Evolutionary conservation across 2,797 vertebrate genomes (phyloP).

Genomic region (Odontamblyopus rebecca): DNA sequence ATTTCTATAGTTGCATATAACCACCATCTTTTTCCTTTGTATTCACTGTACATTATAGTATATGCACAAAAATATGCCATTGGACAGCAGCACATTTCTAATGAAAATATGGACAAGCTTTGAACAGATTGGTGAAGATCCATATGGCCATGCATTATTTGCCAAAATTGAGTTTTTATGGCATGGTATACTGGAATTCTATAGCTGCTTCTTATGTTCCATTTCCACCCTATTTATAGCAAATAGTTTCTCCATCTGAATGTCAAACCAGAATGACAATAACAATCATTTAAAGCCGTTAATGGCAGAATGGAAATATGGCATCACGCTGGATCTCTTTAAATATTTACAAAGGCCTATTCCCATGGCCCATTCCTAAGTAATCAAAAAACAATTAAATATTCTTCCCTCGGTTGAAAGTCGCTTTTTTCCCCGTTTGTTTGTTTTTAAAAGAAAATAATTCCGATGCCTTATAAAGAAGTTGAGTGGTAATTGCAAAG

Average conservation of each 20-base stretch:
- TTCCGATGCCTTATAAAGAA: constrained; percentile 78
- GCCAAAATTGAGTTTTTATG: constrained; percentile 11
- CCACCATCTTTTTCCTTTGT: background rate
- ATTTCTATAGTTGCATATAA: background rate
- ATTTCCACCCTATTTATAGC: constrained; percentile 51
- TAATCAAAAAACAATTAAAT: constrained; percentile 87
- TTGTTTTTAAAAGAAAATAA: constrained; percentile 81
- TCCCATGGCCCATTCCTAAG: constrained; percentile 81
- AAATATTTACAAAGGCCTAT: constrained; percentile 85
- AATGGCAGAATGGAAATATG: constrained; percentile 79
- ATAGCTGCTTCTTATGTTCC: constrained; percentile 46
- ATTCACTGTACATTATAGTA: background rate
- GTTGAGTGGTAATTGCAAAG: constrained; percentile 76
- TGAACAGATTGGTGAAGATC: constrained; percentile 13
- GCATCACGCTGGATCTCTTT: constrained; percentile 79
- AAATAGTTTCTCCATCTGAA: constrained; percentile 61
- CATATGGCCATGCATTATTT: constrained; percentile 7
- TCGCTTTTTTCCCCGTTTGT: constrained; percentile 77
- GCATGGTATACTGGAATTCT: constrained; percentile 13
- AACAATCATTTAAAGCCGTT: constrained; percentile 76
- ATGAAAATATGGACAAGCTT: constrained; percentile 7
- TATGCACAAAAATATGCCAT: background rate
- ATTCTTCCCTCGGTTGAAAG: constrained; percentile 81
- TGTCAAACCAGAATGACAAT: constrained; percentile 72
- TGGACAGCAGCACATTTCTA: constrained; percentile 6